These are phyloP conservation scores for Pteromalus puparum DNA, from an alignment of 1,140 invertebrate genomes.

Conservation along the genomic window DNA sequence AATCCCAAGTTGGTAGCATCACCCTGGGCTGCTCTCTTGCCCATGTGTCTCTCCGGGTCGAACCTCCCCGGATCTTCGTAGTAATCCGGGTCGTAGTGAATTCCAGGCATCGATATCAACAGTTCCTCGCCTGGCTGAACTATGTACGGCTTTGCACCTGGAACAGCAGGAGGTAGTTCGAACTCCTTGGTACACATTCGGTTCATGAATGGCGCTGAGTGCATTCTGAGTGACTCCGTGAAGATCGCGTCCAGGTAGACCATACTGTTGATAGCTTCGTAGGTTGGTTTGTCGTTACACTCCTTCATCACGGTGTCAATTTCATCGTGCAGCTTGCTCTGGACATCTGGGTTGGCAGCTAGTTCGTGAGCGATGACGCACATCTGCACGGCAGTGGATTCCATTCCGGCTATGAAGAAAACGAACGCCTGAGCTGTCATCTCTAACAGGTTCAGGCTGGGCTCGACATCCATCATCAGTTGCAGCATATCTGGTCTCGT, in stretches of 20 bases:
- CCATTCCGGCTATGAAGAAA: slow-evolving; percentile 69
- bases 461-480: slow-evolving; percentile 63
- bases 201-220: slow-evolving; percentile 75
- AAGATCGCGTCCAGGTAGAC: slow-evolving; percentile 61
- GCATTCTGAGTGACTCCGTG: slow-evolving; percentile 76
- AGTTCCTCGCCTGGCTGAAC: slow-evolving; percentile 63
- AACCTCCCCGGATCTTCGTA: slow-evolving; percentile 75
- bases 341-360: slow-evolving; percentile 75
- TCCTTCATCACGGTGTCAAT: slow-evolving; percentile 60
- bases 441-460: slow-evolving; percentile 44
- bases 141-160: slow-evolving; percentile 36
- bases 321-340: slow-evolving; percentile 71
- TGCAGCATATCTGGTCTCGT: slow-evolving; percentile 65
- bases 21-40: slow-evolving; percentile 67
- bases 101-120: slow-evolving; percentile 70
- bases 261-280: slow-evolving; percentile 56
- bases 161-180: slow-evolving; percentile 45
- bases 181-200: slow-evolving; percentile 71
- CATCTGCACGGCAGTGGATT: slow-evolving; percentile 67
- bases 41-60: slow-evolving; percentile 75
- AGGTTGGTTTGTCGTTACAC: slow-evolving; percentile 54
- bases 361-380: slow-evolving; percentile 70
- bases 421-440: slow-evolving; percentile 64
- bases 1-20: slow-evolving; percentile 74
- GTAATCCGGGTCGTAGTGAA: slow-evolving; percentile 75